Evolutionary conservation across 2,113 vertebrate genomes (phyloP), one percentile per base, ranked within the genome.

Genomic region (Pelmatolapia mariae): DNA sequence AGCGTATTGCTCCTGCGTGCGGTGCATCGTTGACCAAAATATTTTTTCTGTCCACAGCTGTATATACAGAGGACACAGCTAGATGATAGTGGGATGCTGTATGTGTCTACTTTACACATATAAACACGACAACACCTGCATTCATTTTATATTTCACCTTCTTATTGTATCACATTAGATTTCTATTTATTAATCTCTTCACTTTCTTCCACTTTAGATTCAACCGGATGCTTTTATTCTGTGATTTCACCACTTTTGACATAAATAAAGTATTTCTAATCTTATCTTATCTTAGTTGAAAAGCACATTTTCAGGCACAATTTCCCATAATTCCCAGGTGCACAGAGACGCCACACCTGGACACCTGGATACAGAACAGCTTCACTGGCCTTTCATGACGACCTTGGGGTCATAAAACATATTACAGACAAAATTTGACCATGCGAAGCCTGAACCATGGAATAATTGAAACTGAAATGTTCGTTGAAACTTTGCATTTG

Each of bases 371-470:
- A 45, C 5, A 26, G 40, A 47, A 19, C 68, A 47, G 24, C 71
- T 47, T 76, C 1, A 7, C 6, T 12, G 43, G 6, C 43, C 24
- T 47, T 47, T 29, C 40, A 29, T 0, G 2, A 0, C 0, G 2
- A 76, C 9, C 40, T 73, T 3, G 9, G 22, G 22, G 68, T 73
- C 68, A 11, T 18, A 0, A 29, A 29, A 19, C 3, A 76, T 11
- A 0, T 76, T 47, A 19, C 40, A 76, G 15, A 76, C 10, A 0
- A 47, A 40, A 13, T 38, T 66, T 66, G 19, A 0, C 61, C 61
- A 12, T 38, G 33, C 3, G 0, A 66, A 22, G 19, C 61, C 61
- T 5, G 33, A 66, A 22, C 0, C 1, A 5, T 0, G 61, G 33
- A 66, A 66, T 0, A 66, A 38, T 5, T 13, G 31, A 66, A 63